Evolutionary conservation across 2,888 invertebrate species (phyloP), one percentile per base, ranked within the genome.

Genomic region (Pycnomerus fuliginosus): DNA sequence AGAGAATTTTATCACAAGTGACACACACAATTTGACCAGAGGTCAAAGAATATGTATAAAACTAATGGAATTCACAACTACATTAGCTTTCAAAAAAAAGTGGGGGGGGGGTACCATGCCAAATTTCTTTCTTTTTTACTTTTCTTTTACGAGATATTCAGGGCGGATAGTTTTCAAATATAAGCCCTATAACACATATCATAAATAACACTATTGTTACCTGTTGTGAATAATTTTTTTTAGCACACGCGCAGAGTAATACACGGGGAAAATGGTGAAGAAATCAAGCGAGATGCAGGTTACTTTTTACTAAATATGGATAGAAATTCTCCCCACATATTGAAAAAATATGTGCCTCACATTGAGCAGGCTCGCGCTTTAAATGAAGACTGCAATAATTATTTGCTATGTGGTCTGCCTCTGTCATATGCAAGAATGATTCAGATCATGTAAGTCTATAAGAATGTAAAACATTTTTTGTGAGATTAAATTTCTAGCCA

Each of bases 291-390:
- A 37, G 67, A 70, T 52, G 55, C 67, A 5, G 71, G 71, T n/a
- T 63, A 62, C 51, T 67, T 68, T 41, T 50, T 70, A 10, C 34
- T 64, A 29, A 68, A 69, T 48, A 56, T 68, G 60, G 71, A 71
- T 46, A 56, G 69, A 41, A 71, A 71, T 58, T 68, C 69, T 8
- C 69, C 69, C 2, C 20, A 52, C 20, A 61, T 55, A 44, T 40
- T 71, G 11, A 56, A 50, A 45, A 43, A 51, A 17, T 58, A 60
- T 31, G 58, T 69, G 1, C 53, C 57, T 32, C 65, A 65, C 22
- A 25, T 68, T 8, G 45, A 31, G n/a, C 57, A 56, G 15, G 56
- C 58, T 11, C 50, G 45, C 38, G 40, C 62, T 1, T 33, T 32
- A 16, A 8, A 32, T 7, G 56, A 60, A 3, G 66, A 68, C 44